Percentiles rank a stretch among this genome's conserved stretches.
Evolutionary conservation across 2,113 vertebrate species (phyloP).

Genomic region (Carassius gibelio): DNA sequence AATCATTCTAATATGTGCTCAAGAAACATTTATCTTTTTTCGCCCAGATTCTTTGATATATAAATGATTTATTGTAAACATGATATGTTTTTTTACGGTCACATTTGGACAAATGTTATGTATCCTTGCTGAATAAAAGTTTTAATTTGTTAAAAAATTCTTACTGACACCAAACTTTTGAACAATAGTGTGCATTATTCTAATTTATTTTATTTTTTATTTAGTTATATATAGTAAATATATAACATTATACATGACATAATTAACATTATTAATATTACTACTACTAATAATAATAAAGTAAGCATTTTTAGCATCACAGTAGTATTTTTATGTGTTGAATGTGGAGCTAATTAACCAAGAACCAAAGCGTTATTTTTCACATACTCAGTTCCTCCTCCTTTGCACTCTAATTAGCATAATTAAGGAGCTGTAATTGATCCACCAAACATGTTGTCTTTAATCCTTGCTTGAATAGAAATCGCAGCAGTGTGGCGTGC

Average conservation of each 20-base stretch:
- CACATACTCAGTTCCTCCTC: conserved; percentile 43
- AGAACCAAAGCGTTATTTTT: conserved; percentile 36
- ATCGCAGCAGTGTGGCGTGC: conserved; percentile 7
- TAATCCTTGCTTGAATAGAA: conserved; percentile 9
- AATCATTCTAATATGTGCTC: too few relatives aligned
- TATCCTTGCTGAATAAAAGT: too few relatives aligned
- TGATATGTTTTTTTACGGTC: too few relatives aligned
- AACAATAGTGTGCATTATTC: background rate
- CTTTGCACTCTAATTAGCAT: conserved; percentile 45
- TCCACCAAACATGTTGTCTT: conserved; percentile 7
- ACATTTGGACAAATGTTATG: too few relatives aligned
- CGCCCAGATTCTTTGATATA: too few relatives aligned
- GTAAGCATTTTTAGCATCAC: background rate
- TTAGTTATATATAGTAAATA: too few relatives aligned
- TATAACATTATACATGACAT: too few relatives aligned
- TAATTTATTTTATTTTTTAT: too few relatives aligned
- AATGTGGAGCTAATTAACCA: conserved; percentile 37
- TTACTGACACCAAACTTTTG: background rate
- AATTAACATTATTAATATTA: too few relatives aligned
- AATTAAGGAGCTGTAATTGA: conserved; percentile 29
- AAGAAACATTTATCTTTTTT: too few relatives aligned
- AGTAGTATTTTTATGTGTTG: background rate
- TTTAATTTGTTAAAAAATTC: background rate
- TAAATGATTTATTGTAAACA: too few relatives aligned
- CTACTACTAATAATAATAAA: background rate